Percentiles rank a stretch among this genome's conserved stretches.
phyloP scores from a whole-genome alignment of 2,888 invertebrate genomes.

The Cryptocephalus primarius region DNA sequence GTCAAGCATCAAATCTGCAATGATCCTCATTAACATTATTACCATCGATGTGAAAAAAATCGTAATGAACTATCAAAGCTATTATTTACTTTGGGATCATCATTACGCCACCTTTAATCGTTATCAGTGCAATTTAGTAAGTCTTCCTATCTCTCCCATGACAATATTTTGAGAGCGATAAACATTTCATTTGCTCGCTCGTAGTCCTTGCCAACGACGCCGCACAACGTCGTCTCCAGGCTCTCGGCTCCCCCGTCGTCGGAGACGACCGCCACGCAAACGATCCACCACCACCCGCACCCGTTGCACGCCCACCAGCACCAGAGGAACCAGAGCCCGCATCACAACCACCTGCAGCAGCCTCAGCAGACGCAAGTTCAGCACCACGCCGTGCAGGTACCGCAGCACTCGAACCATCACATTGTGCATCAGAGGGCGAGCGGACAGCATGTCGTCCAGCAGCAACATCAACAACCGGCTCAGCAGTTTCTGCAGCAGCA shows the following conservation, averaged over 20 bases:
- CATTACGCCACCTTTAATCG: conserved; percentile 4
- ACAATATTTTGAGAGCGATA: too few species aligned
- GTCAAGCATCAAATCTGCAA: not conserved
- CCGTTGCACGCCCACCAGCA: conserved; percentile 8
- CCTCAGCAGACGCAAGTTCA: conserved; percentile 3
- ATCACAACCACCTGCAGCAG: conserved; percentile 4
- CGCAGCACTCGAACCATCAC: not conserved
- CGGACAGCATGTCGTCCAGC: conserved; percentile 1
- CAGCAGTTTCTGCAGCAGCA: conserved; percentile 26
- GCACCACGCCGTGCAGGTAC: conserved; percentile 9
- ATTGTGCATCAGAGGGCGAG: not conserved
- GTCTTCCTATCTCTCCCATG: not conserved
- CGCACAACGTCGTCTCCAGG: not conserved
- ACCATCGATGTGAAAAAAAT: too few species aligned
- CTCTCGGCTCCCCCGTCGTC: conserved; percentile 11
- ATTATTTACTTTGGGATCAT: conserved; percentile 3
- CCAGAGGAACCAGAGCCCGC: conserved; percentile 2
- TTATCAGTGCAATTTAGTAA: conserved; percentile 1
- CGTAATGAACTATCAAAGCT: too few species aligned
- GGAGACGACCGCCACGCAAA: conserved; percentile 14
- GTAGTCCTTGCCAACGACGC: too few species aligned
- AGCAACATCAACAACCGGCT: conserved; percentile 11
- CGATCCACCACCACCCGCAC: conserved; percentile 15
- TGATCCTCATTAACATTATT: too few species aligned
- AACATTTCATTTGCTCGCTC: too few species aligned